Evolutionary conservation across 2,888 invertebrate genomes (phyloP), one percentile per base, ranked within the genome.

Genomic region (Drosophila emarginata): DNA sequence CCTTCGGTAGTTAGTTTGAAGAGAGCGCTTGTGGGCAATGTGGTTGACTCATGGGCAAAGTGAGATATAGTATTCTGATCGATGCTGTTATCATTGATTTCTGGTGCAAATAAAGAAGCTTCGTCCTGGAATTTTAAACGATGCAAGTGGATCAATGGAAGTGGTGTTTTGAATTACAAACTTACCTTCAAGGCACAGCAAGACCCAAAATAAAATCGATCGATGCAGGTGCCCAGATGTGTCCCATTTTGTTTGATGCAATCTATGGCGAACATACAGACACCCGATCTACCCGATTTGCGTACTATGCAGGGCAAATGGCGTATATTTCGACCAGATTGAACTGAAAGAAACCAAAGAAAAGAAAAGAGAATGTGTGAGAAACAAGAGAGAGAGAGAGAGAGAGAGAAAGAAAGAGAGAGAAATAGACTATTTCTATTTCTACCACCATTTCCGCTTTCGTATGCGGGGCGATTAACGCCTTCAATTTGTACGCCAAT

Each of bases 231-330:
- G 32, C 97, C 97, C 77, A 98, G 92, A 87, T 98, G 97, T 0
- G 97, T 96, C 50, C 98, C 98, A 90, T 97, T 97, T 69, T 96
- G 94, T 93, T 97, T 96, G 54, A 96, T 94, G 91, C 97, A 98
- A 87, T 97, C 96, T 91, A 97, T 97, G 70, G 97, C 97, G 90
- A 98, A 98, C 98, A 98, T 98, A 89, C 98, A 98, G 0, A 96
- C 94, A 0, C 98, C 97, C 72, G 95, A 95, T 78, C 96, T 94
- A 37, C 95, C 95, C 32, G 95, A 95, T 89, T 95, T 94, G 89
- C 96, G 94, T 65, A 96, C 96, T 90, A 97, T 95, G 92, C 98
- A 98, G 28, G 97, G 96, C 84, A 97, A 93, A 89, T 97, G 97
- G 89, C 97, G 94, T 90, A 98, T 97, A 91, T 97, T 97, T 88